Evolutionary conservation across 2,113 vertebrate genomes (phyloP), one percentile per base, ranked within the genome.

Genomic region (Physeter macrocephalus): DNA sequence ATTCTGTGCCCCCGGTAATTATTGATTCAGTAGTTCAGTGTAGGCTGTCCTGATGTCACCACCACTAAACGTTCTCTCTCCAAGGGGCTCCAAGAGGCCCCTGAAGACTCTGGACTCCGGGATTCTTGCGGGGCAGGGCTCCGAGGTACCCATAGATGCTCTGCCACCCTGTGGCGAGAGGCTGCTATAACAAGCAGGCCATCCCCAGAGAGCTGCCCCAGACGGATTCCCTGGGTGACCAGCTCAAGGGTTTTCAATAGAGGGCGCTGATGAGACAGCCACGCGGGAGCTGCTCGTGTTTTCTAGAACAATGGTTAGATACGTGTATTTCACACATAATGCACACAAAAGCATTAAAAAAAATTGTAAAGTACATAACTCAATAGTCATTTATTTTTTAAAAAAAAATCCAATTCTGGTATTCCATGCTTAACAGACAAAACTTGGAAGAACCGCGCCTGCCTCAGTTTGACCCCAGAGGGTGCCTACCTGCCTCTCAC

Each of bases 161-260:
- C 96, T 95, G 88, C 92, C 85, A 64, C 74, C 57, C 7, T 3
- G 93, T 90, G 98, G 91, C 1, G 1, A 94, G 49, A 71, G 8
- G 27, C 31, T 78, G 90, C 41, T 52, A 88, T 93, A 62, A 74
- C 90, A 66, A 12, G 62, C 62, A 49, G 80, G 34, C 25, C 43
- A 0, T 3, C 2, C 1, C 17, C 0, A 0, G 0, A 0, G 3
- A 9, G 49, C 5, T 1, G 21, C 10, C 1, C 0, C 1, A 0
- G 54, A 15, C 12, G 5, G 49, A 36, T 17, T 93, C 36, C 27
- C 41, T 2, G 10, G 20, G n/a, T 39, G 69, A 39, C 52, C 27
- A 31, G 23, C 8, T 3, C 17, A 4, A 23, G 14, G 6, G 18
- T 23, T 66, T 84, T 88, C 90, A 21, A 13, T 0, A n/a, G 41